phyloP scores from a whole-genome alignment of 2,113 vertebrate genomes.

The Perca schrenkii region DNA sequence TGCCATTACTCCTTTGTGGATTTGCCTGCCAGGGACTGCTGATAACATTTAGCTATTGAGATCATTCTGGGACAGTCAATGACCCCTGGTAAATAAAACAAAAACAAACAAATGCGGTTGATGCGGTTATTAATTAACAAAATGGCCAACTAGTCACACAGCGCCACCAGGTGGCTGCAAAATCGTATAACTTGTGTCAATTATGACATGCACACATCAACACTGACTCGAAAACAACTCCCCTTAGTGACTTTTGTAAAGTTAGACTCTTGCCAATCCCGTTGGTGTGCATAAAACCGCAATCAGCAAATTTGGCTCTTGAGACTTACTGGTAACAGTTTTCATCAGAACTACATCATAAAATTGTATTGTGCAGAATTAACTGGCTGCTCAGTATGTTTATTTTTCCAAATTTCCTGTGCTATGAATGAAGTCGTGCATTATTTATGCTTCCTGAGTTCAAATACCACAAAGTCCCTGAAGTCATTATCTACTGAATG shows the following conservation, averaged over 20 bases:
- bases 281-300: slow-evolving; percentile 38
- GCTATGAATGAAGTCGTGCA: slow-evolving; percentile 36
- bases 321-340: slow-evolving; percentile 28
- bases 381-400: slow-evolving; percentile 52
- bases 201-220: background rate
- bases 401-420: slow-evolving; percentile 60
- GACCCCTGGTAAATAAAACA: too few species aligned
- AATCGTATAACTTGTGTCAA: background rate
- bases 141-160: background rate
- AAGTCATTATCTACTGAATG: slow-evolving; percentile 67
- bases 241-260: background rate
- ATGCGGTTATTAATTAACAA: background rate
- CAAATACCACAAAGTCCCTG: slow-evolving; percentile 55
- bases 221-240: background rate
- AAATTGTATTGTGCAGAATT: slow-evolving; percentile 25
- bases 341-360: slow-evolving; percentile 47
- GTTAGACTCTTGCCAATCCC: slow-evolving; percentile 7
- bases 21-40: too few species aligned
- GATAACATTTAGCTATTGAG: too few species aligned
- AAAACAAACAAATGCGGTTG: background rate
- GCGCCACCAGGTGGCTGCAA: background rate
- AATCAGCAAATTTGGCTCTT: slow-evolving; percentile 40
- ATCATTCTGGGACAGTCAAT: too few species aligned
- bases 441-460: slow-evolving; percentile 67
- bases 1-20: too few species aligned